A percentile compares a stretch with the other conserved stretches of the same genome.
Conservation (phyloP, 2,797 vertebrate species). For the Petrocephalus schoutedeni region DNA sequence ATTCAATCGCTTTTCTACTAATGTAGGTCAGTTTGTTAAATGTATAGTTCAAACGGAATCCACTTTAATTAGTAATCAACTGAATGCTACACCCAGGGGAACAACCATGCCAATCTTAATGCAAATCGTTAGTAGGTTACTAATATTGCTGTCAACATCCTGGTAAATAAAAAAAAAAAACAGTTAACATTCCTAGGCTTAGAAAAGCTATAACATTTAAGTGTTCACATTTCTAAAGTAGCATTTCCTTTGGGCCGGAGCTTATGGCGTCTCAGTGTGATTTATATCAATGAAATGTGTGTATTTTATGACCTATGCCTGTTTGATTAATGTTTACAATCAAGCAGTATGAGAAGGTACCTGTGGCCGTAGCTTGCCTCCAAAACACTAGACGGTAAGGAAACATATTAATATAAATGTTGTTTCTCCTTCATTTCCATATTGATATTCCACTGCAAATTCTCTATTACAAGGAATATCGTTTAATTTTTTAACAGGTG, state of each 20-base stretch:
- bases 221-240: background rate
- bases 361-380: background rate
- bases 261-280: too few relatives aligned
- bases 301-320: background rate
- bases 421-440: background rate
- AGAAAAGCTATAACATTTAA: background rate
- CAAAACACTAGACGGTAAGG: conserved; percentile 26
- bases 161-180: background rate
- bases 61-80: background rate
- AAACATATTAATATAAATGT: background rate
- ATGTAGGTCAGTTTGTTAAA: background rate
- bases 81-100: background rate
- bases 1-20: too few relatives aligned
- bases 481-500: background rate
- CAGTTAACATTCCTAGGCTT: background rate
- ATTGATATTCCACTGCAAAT: background rate
- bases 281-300: too few relatives aligned
- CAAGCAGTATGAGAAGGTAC: conserved; percentile 1
- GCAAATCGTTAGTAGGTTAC: background rate
- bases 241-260: too few relatives aligned
- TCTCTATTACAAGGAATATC: background rate
- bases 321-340: background rate
- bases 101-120: background rate
- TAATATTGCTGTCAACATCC: background rate
- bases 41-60: background rate